phyloP scores from a whole-genome alignment of 1,140 invertebrate species.

The Teleopsis dalmanni region DNA sequence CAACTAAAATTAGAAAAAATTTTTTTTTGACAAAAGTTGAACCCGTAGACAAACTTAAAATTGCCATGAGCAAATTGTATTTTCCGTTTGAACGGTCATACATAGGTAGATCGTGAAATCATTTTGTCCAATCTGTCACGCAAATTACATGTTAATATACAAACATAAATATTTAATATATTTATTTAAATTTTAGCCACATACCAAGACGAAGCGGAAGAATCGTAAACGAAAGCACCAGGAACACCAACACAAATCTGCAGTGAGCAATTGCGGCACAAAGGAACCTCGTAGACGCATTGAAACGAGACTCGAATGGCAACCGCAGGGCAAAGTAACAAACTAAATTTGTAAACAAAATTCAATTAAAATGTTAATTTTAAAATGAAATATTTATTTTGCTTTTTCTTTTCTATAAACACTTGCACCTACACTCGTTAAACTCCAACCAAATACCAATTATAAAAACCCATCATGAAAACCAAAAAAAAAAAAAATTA shows the following conservation, averaged over 20 bases:
- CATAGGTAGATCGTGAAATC: too few species aligned
- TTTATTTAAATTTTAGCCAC: too few species aligned
- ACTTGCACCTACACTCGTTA: too few species aligned
- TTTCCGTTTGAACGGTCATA: too few species aligned
- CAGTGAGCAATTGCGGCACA: slow-evolving; percentile 62
- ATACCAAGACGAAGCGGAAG: slow-evolving; percentile 18
- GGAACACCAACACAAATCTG: slow-evolving; percentile 18
- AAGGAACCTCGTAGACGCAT: slow-evolving; percentile 54
- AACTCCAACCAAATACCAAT: background rate
- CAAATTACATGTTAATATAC: too few species aligned
- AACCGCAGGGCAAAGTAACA: slow-evolving; percentile 32
- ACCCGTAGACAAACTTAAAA: too few species aligned
- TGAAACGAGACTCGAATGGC: slow-evolving; percentile 46
- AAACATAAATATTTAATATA: too few species aligned
- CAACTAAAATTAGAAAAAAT: too few species aligned
- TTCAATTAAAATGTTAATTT: slow-evolving; percentile 1
- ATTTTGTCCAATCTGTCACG: too few species aligned
- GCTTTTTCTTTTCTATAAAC: too few species aligned
- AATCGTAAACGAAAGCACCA: slow-evolving; percentile 27
- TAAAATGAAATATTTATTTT: slow-evolving; percentile 1
- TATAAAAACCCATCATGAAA: background rate
- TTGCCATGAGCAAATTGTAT: too few species aligned
- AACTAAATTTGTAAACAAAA: slow-evolving; percentile 6
- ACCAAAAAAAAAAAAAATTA: background rate
- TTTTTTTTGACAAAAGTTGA: too few species aligned